These are phyloP conservation scores for Lates calcarifer DNA, from an alignment of 2,113 vertebrate genomes.

Conservation along the genomic window DNA sequence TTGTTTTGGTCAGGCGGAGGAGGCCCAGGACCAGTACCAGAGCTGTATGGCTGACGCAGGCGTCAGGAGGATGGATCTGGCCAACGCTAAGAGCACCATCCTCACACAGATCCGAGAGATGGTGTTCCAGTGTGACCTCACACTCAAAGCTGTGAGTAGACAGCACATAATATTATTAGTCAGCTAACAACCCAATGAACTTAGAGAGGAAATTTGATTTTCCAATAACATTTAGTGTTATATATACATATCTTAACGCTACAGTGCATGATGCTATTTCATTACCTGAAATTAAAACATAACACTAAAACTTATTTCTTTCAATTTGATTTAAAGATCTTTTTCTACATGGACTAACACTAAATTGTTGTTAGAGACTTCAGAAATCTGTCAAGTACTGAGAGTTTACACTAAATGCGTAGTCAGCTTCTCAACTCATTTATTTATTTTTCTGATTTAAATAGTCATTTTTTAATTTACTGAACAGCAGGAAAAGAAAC, in stretches of 20 bases:
- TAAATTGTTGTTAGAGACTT: background rate
- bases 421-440: too few species aligned
- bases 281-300: background rate
- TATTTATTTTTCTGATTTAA: background rate
- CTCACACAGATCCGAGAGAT: slow-evolving; percentile 92
- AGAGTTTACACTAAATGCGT: background rate
- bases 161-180: background rate
- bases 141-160: slow-evolving; percentile 94
- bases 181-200: background rate
- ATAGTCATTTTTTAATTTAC: background rate
- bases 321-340: background rate
- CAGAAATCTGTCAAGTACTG: background rate
- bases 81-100: slow-evolving; percentile 91
- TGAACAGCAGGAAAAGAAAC: background rate
- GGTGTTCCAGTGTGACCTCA: slow-evolving; percentile 97
- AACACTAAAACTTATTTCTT: background rate
- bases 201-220: background rate
- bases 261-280: background rate
- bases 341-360: background rate
- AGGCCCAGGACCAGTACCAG: slow-evolving; percentile 94
- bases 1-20: slow-evolving; percentile 87
- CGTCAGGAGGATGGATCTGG: slow-evolving; percentile 87
- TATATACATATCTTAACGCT: background rate
- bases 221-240: background rate
- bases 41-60: slow-evolving; percentile 89